Percentiles rank a stretch among this genome's conserved stretches.
These are phyloP conservation scores for Tuberolachnus salignus DNA, from an alignment of 2,888 invertebrate species.

Conservation along the genomic window DNA sequence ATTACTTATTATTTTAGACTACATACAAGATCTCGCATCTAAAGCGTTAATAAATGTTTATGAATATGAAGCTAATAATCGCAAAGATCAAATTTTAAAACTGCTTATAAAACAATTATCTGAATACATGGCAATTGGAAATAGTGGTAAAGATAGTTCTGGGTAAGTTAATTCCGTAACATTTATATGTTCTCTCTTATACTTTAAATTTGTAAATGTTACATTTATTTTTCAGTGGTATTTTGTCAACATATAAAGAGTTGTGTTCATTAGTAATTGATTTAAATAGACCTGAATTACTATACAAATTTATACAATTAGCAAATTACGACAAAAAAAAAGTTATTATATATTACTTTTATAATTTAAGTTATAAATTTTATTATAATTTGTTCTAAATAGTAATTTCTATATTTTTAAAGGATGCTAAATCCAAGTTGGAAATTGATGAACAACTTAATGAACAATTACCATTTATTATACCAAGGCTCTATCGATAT, in stretches of 20 bases:
- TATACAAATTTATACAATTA: slow-evolving; percentile 95
- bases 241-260: slow-evolving; percentile 91
- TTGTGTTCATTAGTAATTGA: slow-evolving; percentile 79
- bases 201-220: slow-evolving; percentile 39
- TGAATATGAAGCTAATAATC: slow-evolving; percentile 67
- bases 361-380: slow-evolving; percentile 66
- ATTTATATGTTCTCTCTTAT: background rate
- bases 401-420: slow-evolving; percentile 69
- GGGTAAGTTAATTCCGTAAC: slow-evolving; percentile 9
- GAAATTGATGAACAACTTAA: slow-evolving; percentile 87
- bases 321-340: slow-evolving; percentile 80
- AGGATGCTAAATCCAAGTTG: slow-evolving; percentile 93
- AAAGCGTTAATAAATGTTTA: slow-evolving; percentile 89
- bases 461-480: slow-evolving; percentile 79
- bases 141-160: slow-evolving; percentile 41
- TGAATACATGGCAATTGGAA: slow-evolving; percentile 50
- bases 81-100: slow-evolving; percentile 49
- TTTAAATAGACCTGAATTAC: slow-evolving; percentile 90
- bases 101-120: slow-evolving; percentile 53
- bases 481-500: slow-evolving; percentile 70
- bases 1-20: slow-evolving; percentile 13
- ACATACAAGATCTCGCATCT: slow-evolving; percentile 88
- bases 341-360: background rate
- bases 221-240: slow-evolving; percentile 69
- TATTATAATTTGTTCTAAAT: background rate